Conservation (phyloP, 2,797 vertebrate species). For the Hippocampus kuda region DNA sequence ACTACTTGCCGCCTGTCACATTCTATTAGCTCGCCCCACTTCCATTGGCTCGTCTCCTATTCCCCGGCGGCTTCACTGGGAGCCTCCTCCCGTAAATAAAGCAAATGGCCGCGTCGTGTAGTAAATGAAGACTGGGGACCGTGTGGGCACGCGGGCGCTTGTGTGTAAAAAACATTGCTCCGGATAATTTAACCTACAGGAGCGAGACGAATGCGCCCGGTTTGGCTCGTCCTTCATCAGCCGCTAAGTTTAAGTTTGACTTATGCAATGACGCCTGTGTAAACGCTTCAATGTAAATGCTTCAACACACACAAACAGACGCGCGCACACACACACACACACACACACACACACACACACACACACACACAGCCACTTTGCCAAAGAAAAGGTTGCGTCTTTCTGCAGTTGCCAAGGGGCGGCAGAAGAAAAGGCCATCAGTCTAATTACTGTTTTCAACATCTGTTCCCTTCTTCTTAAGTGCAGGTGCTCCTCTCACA, state of each 20-base stretch:
- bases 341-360: neutral
- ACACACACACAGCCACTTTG: slow-evolving; percentile 13
- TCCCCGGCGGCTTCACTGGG: slow-evolving; percentile 56
- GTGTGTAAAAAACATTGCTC: slow-evolving; percentile 42
- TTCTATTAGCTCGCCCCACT: slow-evolving; percentile 59
- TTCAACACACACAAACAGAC: slow-evolving; percentile 2
- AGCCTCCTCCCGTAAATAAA: slow-evolving; percentile 56
- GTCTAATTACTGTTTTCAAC: slow-evolving; percentile 54
- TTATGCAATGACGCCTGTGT: slow-evolving; percentile 21
- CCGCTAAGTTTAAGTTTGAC: slow-evolving; percentile 41
- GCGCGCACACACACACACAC: slow-evolving; percentile 5
- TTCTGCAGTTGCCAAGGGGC: slow-evolving; percentile 53
- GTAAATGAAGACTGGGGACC: slow-evolving; percentile 23
- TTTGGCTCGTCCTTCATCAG: slow-evolving; percentile 26
- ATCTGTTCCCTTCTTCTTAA: slow-evolving; percentile 38
- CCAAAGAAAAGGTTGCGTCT: slow-evolving; percentile 19
- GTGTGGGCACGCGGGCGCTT: slow-evolving; percentile 10
- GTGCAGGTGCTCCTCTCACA: slow-evolving; percentile 24
- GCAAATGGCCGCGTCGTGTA: slow-evolving; percentile 50
- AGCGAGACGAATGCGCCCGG: slow-evolving; percentile 24
- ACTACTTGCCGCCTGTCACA: slow-evolving; percentile 60
- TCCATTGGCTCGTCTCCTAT: slow-evolving; percentile 57
- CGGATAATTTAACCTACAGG: slow-evolving; percentile 49
- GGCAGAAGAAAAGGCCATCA: slow-evolving; percentile 51
- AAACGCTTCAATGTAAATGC: neutral